Evolutionary conservation across 2,888 invertebrate genomes (phyloP), one percentile per base, ranked within the genome.

Genomic region (Cancer borealis): DNA sequence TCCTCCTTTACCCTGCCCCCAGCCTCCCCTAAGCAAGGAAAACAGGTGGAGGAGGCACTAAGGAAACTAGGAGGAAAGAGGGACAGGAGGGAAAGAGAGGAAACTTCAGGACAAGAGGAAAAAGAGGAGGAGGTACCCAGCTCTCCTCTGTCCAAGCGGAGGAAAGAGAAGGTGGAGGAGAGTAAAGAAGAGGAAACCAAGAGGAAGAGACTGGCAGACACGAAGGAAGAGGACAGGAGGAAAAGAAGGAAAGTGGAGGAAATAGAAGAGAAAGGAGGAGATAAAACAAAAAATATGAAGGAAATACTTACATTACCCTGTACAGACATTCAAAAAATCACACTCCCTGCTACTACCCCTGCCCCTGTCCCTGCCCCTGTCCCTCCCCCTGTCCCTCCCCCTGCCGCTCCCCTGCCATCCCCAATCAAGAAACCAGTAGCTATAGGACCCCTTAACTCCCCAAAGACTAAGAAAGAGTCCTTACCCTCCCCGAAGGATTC

Each of bases 31-130:
- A 79, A 30, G n/a, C 39, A 88, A 4, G 8, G 46, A 17, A 49
- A 30, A 30, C 88, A 12, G 88, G 46, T 0, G 10, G 26, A n/a
- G 46, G 89, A 49, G 89, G 47, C 26, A 8, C 46, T 21, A 30
- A 66, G 45, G 73, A 92, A 46, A 47, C 30, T 4, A 45, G 92
- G 79, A 21, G 79, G 92, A 17, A 92, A 73, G 47, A 47, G 79
- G 8, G 73, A 73, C 0, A 6, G 60, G 12, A 45, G 88, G 0
- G 88, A 88, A 8, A 54, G 46, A 39, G 60, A 66, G 54, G 60
- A 93, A n/a, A 73, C 60, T 88, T n/a, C 49, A 47, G n/a, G 54
- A 10, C 49, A 17, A 21, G 3, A 30, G 46, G n/a, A 39, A 39
- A 39, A 84, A 17, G 84, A 49, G 90, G n/a, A 21, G 39, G 84